Evolutionary conservation across 2,888 invertebrate species (phyloP), one percentile per base, ranked within the genome.

Genomic region (Cenopis cana): DNA sequence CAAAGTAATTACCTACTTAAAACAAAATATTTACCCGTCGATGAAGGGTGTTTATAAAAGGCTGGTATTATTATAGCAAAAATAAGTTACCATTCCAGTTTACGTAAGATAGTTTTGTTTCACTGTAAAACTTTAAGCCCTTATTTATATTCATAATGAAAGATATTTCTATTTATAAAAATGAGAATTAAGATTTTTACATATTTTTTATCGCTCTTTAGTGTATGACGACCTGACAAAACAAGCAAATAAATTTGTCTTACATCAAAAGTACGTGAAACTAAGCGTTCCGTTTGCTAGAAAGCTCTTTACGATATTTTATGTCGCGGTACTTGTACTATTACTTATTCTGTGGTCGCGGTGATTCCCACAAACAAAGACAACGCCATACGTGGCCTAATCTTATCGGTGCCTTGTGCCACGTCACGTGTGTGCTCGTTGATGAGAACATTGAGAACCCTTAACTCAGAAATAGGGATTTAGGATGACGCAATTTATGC

Each of bases 351-450:
- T n/a, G n/a, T n/a, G n/a, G 24, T 24, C 17, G 9, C 50, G 69
- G 69, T 70, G 24, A 65, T 65, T 70, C 69, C 69, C 69, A 17
- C 12, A 1, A 59, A 18, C 69, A 70, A 33, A 59, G 65, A 59
- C 69, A 70, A 65, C 18, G 20, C 6, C 2, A 4, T 59, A 70
- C 65, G 70, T 65, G 70, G 65, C 54, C 8, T 10, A 10, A 55
- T 17, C 9, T 14, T n/a, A 64, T 50, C 24, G 36, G 62, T 64
- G 49, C 56, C 20, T 50, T 56, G 62, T 68, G n/a, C n/a, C 46
- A 46, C 46, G 33, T 33, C 9, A 33, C 33, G 33, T 33, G 33
- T 29, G 5, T 29, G 29, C 29, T 29, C 5, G 29, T 29, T 29
- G 33, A 33, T 33, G 33, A 5, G 33, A 33, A 2, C 33, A 3